phyloP scores from a whole-genome alignment of 2,113 vertebrate genomes.

The Indri indri region DNA sequence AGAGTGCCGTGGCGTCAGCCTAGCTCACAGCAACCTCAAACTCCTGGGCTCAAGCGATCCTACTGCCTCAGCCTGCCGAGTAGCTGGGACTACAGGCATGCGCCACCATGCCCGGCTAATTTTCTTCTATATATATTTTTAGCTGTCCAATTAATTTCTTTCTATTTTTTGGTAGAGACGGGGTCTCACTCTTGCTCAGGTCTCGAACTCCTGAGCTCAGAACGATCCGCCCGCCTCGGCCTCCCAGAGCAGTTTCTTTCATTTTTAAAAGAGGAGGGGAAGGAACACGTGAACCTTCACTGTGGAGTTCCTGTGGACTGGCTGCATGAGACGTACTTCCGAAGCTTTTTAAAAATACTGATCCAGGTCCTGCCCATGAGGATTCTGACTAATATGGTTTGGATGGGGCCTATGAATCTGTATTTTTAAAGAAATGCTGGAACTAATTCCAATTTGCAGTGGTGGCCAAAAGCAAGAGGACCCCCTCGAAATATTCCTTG shows the following conservation, averaged over 20 bases:
- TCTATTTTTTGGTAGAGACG: too few species aligned
- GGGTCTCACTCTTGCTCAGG: too few species aligned
- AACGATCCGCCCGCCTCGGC: too few species aligned
- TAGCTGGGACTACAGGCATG: too few species aligned
- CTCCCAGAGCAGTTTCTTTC: not conserved
- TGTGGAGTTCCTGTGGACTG: not conserved
- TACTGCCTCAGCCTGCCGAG: too few species aligned
- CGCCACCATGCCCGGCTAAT: too few species aligned
- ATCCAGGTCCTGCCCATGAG: not conserved
- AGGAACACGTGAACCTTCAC: not conserved
- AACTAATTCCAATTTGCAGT: not conserved
- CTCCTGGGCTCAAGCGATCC: too few species aligned
- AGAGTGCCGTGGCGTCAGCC: too few species aligned
- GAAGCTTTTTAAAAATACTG: not conserved
- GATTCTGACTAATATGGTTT: not conserved
- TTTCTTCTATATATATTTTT: too few species aligned
- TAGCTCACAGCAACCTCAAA: too few species aligned
- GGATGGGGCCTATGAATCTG: not conserved
- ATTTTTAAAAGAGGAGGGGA: not conserved
- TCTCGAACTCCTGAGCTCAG: too few species aligned
- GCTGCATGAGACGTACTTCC: not conserved
- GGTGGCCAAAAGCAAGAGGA: not conserved
- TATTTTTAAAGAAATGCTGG: not conserved
- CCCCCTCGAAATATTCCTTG: not conserved
- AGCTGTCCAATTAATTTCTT: too few species aligned